Evolutionary conservation across 2,797 vertebrate species (phyloP).

Genomic region (Australoheros facetus): DNA sequence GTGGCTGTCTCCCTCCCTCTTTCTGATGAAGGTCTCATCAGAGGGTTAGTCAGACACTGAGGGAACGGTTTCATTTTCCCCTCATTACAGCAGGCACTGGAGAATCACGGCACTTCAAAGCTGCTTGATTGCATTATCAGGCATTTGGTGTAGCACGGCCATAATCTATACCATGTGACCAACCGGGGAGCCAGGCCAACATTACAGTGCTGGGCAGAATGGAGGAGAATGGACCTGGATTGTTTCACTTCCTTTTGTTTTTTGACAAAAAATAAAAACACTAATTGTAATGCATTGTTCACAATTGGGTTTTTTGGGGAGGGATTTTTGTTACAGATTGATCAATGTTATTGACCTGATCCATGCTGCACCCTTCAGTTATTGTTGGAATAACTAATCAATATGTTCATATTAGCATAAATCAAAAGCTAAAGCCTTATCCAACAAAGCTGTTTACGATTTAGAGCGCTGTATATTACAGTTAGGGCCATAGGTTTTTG

Average conservation of each 20-base stretch:
- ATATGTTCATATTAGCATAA: neutral
- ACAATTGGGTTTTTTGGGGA: neutral
- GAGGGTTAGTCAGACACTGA: constrained; percentile 64
- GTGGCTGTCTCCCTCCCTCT: constrained; percentile 9
- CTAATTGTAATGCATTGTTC: neutral
- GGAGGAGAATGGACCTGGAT: constrained; percentile 8
- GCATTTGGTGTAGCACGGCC: constrained; percentile 66
- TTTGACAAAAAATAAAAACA: neutral
- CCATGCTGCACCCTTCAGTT: too few species aligned
- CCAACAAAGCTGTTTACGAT: fast-evolving
- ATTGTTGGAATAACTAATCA: neutral
- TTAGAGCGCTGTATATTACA: neutral
- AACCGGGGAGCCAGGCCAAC: constrained; percentile 37
- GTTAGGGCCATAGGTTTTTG: neutral
- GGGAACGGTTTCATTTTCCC: constrained; percentile 73
- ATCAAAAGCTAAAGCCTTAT: neutral
- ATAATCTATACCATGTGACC: constrained; percentile 65
- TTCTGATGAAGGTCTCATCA: constrained; percentile 71
- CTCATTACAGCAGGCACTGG: constrained; percentile 73
- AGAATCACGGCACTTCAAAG: constrained; percentile 73
- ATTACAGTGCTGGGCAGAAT: constrained; percentile 19
- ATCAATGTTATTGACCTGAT: neutral
- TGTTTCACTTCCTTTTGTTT: neutral
- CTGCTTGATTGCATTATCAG: constrained; percentile 78
- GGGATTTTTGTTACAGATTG: neutral